These are phyloP conservation scores for Sesamia inferens DNA, from an alignment of 2,888 invertebrate genomes.

Conservation along the genomic window DNA sequence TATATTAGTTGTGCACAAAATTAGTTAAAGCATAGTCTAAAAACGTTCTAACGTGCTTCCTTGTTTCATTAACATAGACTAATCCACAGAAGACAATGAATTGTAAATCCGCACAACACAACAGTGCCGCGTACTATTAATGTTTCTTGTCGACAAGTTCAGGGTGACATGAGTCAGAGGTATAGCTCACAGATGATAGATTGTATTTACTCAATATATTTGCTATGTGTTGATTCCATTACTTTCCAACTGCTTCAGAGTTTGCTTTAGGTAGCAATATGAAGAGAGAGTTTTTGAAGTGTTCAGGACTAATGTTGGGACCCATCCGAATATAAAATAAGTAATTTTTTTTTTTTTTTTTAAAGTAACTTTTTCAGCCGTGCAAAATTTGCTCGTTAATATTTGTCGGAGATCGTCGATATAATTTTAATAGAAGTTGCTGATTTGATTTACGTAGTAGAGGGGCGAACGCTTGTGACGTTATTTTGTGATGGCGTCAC, in stretches of 20 bases:
- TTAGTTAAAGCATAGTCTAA: slow-evolving; percentile 1
- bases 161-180: slow-evolving; percentile 7
- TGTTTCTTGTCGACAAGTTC: slow-evolving; percentile 23
- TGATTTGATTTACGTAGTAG: too few species aligned
- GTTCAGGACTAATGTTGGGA: too few species aligned
- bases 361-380: too few species aligned
- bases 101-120: slow-evolving; percentile 34
- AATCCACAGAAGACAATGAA: slow-evolving; percentile 28
- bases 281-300: background rate
- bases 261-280: background rate
- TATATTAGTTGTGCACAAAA: too few species aligned
- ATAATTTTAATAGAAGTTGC: too few species aligned
- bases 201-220: slow-evolving; percentile 23
- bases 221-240: slow-evolving; percentile 14
- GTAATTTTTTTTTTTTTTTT: too few species aligned
- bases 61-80: slow-evolving; percentile 3
- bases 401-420: too few species aligned
- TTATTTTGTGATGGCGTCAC: too few species aligned
- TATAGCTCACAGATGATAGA: slow-evolving; percentile 16
- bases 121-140: slow-evolving; percentile 8
- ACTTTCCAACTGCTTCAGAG: slow-evolving; percentile 8
- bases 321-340: background rate
- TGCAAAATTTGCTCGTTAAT: too few species aligned
- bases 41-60: background rate
- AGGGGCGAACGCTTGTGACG: too few species aligned